These are phyloP conservation scores for Phoeniculus purpureus DNA, from an alignment of 2,797 vertebrate species.

Conservation along the genomic window DNA sequence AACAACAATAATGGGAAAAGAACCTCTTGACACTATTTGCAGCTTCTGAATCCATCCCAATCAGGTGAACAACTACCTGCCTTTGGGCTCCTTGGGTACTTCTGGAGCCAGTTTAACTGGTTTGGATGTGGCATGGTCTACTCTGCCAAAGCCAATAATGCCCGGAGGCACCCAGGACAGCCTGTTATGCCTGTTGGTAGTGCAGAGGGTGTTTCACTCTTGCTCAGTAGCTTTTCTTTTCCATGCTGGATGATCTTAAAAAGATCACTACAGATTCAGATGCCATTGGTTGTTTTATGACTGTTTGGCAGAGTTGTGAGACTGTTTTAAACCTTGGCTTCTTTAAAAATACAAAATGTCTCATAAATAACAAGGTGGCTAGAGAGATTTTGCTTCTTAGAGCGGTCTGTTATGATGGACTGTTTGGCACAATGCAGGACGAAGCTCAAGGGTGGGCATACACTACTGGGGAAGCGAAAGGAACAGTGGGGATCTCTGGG, in stretches of 20 bases:
- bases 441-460: neutral
- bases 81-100: slow-evolving; percentile 1
- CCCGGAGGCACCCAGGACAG: slow-evolving; percentile 40
- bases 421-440: neutral
- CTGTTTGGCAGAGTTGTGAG: neutral
- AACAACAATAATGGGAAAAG: slow-evolving; percentile 29
- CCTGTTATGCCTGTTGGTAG: slow-evolving; percentile 52
- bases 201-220: neutral
- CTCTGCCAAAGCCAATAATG: slow-evolving; percentile 40
- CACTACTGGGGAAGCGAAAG: neutral
- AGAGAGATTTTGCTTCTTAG: neutral
- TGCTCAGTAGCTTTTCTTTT: slow-evolving; percentile 9
- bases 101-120: slow-evolving; percentile 61
- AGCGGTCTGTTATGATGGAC: neutral
- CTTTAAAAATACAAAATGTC: neutral
- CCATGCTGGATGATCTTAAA: neutral
- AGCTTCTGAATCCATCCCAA: neutral
- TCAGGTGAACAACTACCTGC: slow-evolving; percentile 31
- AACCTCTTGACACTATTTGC: neutral
- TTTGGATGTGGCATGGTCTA: slow-evolving; percentile 34
- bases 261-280: neutral
- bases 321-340: neutral
- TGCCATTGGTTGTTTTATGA: neutral
- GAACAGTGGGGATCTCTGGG: neutral
- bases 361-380: neutral